phyloP scores from a whole-genome alignment of 2,888 invertebrate genomes.

The Timandra comae region DNA sequence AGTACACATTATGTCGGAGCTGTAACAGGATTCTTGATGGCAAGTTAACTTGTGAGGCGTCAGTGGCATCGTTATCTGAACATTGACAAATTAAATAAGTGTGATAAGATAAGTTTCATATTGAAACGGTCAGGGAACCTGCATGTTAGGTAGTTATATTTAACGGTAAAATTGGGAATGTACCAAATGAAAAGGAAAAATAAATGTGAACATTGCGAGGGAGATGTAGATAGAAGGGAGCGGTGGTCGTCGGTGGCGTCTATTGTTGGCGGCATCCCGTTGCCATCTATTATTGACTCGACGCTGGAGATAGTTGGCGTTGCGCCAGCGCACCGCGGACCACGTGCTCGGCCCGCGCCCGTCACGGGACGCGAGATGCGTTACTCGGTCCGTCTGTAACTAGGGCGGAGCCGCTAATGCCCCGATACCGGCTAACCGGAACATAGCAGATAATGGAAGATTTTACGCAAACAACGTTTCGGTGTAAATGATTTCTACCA shows the following conservation, averaged over 20 bases:
- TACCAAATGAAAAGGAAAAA: constrained; percentile 6
- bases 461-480: constrained; percentile 4
- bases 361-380: constrained; percentile 65
- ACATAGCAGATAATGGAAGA: not conserved
- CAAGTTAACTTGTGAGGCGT: no score
- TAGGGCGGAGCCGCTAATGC: constrained; percentile 32
- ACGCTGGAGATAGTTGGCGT: constrained; percentile 73
- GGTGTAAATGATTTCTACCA: no score
- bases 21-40: no score
- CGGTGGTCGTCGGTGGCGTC: constrained; percentile 49
- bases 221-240: constrained; percentile 18
- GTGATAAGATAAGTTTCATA: no score
- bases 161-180: no score
- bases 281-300: constrained; percentile 75
- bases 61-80: no score
- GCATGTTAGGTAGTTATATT: no score
- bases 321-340: constrained; percentile 59
- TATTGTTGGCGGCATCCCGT: constrained; percentile 76
- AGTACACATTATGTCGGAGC: no score
- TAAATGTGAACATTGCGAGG: constrained; percentile 8
- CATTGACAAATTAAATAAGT: no score
- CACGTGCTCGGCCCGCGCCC: constrained; percentile 63
- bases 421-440: constrained; percentile 24
- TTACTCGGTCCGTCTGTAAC: constrained; percentile 29
- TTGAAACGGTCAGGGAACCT: no score